These are phyloP conservation scores for Isotomurus palustris DNA, from an alignment of 2,888 invertebrate genomes.

Conservation along the genomic window DNA sequence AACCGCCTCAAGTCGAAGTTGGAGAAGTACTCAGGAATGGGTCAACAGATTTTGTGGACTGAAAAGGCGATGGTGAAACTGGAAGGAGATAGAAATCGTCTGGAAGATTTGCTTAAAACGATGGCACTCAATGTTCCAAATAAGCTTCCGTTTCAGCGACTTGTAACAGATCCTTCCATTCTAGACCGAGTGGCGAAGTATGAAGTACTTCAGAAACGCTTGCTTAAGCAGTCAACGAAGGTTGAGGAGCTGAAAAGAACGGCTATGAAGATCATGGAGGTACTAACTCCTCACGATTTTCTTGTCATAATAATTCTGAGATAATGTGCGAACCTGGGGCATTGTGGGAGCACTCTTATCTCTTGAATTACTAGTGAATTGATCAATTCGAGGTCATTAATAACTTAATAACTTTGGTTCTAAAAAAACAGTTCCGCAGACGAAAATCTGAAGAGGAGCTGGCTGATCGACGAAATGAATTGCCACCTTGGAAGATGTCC, in stretches of 20 bases:
- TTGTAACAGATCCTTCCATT: slow-evolving; percentile 43
- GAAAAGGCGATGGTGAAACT: slow-evolving; percentile 40
- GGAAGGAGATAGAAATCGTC: slow-evolving; percentile 36
- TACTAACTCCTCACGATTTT: no score
- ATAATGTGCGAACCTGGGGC: no score
- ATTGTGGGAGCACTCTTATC: no score
- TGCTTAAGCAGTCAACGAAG: slow-evolving; percentile 32
- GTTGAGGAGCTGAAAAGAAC: slow-evolving; percentile 35
- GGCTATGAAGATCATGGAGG: slow-evolving; percentile 31
- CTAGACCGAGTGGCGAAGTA: slow-evolving; percentile 40
- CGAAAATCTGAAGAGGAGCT: background rate
- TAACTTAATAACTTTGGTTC: no score
- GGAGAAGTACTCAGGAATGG: slow-evolving; percentile 31
- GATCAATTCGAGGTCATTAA: no score
- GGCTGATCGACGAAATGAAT: slow-evolving; percentile 5
- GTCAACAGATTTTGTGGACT: slow-evolving; percentile 42
- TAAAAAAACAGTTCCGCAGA: slow-evolving; percentile 3
- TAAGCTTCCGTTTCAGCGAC: slow-evolving; percentile 38
- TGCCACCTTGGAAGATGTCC: slow-evolving; percentile 28
- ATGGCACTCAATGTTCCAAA: slow-evolving; percentile 34
- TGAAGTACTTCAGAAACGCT: slow-evolving; percentile 36
- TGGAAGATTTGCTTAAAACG: slow-evolving; percentile 31
- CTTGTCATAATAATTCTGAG: no score
- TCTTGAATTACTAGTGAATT: no score
- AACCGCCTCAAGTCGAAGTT: slow-evolving; percentile 32